These are phyloP conservation scores for Branchipolynoe longqiensis DNA, from an alignment of 2,888 invertebrate species.

Conservation along the genomic window DNA sequence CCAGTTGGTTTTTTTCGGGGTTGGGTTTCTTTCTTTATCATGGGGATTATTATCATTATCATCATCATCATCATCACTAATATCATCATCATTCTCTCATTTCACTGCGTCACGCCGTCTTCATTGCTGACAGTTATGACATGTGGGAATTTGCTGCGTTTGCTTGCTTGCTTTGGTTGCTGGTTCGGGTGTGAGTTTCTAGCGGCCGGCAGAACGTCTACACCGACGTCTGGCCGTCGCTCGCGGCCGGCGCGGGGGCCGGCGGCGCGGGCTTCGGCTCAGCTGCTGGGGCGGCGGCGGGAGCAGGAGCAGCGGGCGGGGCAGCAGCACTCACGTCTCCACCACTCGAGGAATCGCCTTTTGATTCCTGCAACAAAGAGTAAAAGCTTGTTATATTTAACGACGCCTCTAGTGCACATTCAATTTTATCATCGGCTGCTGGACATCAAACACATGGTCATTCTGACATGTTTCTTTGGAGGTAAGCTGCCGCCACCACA, in stretches of 20 bases:
- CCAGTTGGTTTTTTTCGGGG: neutral
- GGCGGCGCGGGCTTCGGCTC: constrained; percentile 15
- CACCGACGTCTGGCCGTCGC: constrained; percentile 49
- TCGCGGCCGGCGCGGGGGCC: constrained; percentile 24
- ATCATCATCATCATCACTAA: too few relatives aligned
- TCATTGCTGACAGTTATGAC: too few relatives aligned
- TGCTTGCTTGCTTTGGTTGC: neutral
- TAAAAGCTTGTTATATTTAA: too few relatives aligned
- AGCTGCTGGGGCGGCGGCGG: constrained; percentile 51
- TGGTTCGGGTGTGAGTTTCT: neutral
- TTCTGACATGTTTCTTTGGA: too few relatives aligned
- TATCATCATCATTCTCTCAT: too few relatives aligned
- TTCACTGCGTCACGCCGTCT: constrained; percentile 12
- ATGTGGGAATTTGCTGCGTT: too few relatives aligned
- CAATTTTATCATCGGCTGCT: too few relatives aligned
- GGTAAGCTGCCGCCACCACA: too few relatives aligned
- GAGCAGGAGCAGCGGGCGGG: constrained; percentile 51
- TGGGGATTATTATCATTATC: too few relatives aligned
- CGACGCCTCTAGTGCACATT: too few relatives aligned
- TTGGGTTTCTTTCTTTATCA: neutral
- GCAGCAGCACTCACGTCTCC: constrained; percentile 55
- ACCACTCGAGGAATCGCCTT: constrained; percentile 31
- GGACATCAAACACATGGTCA: too few relatives aligned
- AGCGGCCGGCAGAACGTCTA: constrained; percentile 20
- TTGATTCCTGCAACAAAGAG: constrained; percentile 19